Evolutionary conservation across 2,113 vertebrate genomes (phyloP).

Genomic region (Grammomys surdaster): DNA sequence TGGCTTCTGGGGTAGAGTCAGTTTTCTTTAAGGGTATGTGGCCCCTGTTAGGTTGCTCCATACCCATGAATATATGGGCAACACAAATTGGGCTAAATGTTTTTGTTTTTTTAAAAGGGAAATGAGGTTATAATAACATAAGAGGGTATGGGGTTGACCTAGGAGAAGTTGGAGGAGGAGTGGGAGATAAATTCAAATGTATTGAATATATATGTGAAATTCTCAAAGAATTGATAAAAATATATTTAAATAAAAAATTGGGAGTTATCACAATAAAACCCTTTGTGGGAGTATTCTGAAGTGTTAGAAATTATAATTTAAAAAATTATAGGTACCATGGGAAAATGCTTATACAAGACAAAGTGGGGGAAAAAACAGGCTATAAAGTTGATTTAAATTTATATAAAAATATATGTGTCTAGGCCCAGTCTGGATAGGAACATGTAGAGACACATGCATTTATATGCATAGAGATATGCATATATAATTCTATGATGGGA

Average conservation of each 20-base stretch:
- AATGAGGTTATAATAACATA: too few species aligned
- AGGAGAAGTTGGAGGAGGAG: neutral
- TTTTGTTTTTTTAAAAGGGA: neutral
- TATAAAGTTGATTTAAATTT: neutral
- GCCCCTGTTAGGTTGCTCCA: neutral
- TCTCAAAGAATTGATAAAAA: neutral
- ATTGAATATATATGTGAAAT: neutral
- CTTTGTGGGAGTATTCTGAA: neutral
- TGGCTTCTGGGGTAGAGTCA: neutral
- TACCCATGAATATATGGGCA: neutral
- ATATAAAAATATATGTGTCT: neutral
- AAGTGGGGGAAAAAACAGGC: neutral
- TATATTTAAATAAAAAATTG: neutral
- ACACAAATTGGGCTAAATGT: neutral
- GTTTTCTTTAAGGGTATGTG: neutral
- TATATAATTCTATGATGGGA: neutral
- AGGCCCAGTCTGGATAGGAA: neutral
- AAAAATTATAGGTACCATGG: neutral
- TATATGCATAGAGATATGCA: neutral
- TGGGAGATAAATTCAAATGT: neutral
- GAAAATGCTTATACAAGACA: neutral
- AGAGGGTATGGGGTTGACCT: neutral
- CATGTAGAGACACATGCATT: neutral
- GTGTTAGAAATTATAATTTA: neutral
- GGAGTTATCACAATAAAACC: neutral